Evolutionary conservation across 2,888 invertebrate species (phyloP).

Genomic region (Agrotis segetum): DNA sequence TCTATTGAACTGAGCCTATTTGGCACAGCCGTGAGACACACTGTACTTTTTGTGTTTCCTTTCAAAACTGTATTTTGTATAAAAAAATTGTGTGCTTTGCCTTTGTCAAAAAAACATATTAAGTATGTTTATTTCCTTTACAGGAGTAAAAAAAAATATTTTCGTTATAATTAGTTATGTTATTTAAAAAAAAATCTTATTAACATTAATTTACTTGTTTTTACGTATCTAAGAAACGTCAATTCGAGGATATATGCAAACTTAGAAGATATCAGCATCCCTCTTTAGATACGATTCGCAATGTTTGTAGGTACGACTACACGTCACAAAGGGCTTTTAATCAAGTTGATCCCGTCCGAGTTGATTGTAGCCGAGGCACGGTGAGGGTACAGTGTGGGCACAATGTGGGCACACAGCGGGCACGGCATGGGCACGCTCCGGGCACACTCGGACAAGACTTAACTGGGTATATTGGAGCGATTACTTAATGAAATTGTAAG

Average conservation of each 20-base stretch:
- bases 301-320: conserved; percentile 57
- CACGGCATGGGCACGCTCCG: conserved; percentile 18
- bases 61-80: too few relatives aligned
- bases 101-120: too few relatives aligned
- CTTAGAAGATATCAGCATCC: conserved; percentile 12
- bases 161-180: too few relatives aligned
- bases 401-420: conserved; percentile 16
- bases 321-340: conserved; percentile 64
- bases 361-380: conserved; percentile 50
- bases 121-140: too few relatives aligned
- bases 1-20: too few relatives aligned
- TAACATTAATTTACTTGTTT: neutral
- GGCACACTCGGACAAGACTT: conserved; percentile 10
- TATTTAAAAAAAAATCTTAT: neutral
- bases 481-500: conserved; percentile 68
- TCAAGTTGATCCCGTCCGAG: conserved; percentile 66
- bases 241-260: neutral
- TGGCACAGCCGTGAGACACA: too few relatives aligned
- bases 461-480: conserved; percentile 37
- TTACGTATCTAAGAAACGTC: conserved; percentile 19
- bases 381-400: conserved; percentile 40
- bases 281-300: conserved; percentile 20
- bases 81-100: too few relatives aligned
- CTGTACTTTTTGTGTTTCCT: too few relatives aligned
- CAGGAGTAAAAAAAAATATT: too few relatives aligned